Conservation (phyloP, 2,797 vertebrate genomes). For the Cossypha dichroa region DNA sequence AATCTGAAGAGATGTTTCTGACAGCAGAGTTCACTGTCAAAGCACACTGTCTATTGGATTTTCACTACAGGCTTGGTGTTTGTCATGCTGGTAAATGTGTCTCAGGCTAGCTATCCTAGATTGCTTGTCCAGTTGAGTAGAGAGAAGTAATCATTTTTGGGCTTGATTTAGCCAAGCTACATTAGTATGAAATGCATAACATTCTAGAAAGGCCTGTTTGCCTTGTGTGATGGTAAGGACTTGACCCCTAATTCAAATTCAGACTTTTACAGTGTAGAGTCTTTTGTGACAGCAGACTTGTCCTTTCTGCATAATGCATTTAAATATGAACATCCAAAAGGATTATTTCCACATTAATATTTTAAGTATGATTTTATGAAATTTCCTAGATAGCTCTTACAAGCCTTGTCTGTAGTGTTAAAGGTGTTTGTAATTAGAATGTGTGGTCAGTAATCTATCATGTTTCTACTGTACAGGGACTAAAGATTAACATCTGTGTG, state of each 20-base stretch:
- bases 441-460: neutral
- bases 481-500: neutral
- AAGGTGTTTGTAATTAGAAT: neutral
- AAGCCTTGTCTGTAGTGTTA: neutral
- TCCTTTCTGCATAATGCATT: neutral
- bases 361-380: neutral
- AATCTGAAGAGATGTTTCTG: neutral
- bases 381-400: neutral
- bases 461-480: neutral
- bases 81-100: neutral
- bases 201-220: neutral
- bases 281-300: neutral
- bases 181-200: neutral
- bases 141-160: neutral
- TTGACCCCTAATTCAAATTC: neutral
- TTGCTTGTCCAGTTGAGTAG: neutral
- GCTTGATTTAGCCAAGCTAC: neutral
- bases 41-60: neutral
- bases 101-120: neutral
- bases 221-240: neutral
- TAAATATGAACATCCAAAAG: neutral
- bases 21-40: neutral
- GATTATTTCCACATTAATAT: neutral
- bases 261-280: neutral
- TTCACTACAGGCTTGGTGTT: neutral